Percentiles rank a stretch among this genome's conserved stretches.
Evolutionary conservation across 2,888 invertebrate genomes (phyloP).

Genomic region (Xanthorhoe designata): DNA sequence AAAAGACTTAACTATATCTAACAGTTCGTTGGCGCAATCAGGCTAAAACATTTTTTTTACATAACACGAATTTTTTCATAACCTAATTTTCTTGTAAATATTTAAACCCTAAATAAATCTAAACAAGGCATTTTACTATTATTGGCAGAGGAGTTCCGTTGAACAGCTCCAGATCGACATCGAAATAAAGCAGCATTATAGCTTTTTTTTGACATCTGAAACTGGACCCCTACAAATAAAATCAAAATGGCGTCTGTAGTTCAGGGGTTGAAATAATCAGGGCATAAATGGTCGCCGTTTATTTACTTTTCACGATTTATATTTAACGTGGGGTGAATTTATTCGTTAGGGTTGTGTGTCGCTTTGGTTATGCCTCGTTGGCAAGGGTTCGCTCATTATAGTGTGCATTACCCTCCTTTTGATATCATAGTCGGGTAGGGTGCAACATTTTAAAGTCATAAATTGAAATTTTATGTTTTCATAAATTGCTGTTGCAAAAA

Average conservation of each 20-base stretch:
- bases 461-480: conserved; percentile 35
- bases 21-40: too few species aligned
- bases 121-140: too few species aligned
- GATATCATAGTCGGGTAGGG: conserved; percentile 23
- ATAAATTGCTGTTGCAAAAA: conserved; percentile 11
- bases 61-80: too few species aligned
- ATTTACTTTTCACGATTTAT: conserved; percentile 84
- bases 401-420: conserved; percentile 9
- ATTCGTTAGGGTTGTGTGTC: conserved; percentile 58
- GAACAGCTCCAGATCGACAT: too few species aligned
- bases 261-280: conserved; percentile 79
- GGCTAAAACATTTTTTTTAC: not conserved
- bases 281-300: conserved; percentile 80
- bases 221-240: conserved; percentile 12
- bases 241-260: conserved; percentile 74
- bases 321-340: conserved; percentile 64
- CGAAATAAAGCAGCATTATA: not conserved
- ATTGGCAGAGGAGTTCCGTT: too few species aligned
- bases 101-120: too few species aligned
- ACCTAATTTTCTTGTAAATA: too few species aligned
- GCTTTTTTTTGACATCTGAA: not conserved
- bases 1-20: not conserved
- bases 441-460: conserved; percentile 37
- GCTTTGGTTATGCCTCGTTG: conserved; percentile 80
- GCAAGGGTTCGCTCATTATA: conserved; percentile 58